Base-by-base conservation (phyloP, 92 coral and sea anemone genomes). In the Epizoanthus ramosus region DNA sequence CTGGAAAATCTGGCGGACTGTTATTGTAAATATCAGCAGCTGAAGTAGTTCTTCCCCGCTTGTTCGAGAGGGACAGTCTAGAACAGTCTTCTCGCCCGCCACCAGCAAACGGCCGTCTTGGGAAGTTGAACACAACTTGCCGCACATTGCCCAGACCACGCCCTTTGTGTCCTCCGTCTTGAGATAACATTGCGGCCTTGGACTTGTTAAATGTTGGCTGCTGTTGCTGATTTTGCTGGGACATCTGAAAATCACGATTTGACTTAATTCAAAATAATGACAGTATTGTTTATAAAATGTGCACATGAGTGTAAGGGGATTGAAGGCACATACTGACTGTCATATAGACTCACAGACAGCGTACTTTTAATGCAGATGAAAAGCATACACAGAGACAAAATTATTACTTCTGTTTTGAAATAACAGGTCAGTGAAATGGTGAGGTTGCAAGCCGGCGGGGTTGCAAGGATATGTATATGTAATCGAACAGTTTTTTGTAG, bases 1-100 rank as follows among this genome's bases (percentile, higher is more conserved):
- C 82, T 2, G 82, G 82, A 77, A 77, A 77, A 8, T 77, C 71
- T 37, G 71, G 82, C 50, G 82, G 82, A 52, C 82, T 77, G 43
- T 37, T 37, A 12, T 69, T 77, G 71, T 60, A 77, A 43, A 77
- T 25, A 1, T 77, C 59, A 43, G 57, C 70, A 41, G 82, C 82
- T 43, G 71, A 77, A 16, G 6, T 15, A 37, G 21, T 77, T 24
- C 71, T 77, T 22, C 82, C 82, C 13, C 70, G 82, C 22, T 61
- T 77, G 41, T 21, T 77, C 9, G 71, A 61, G 52, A 37, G 24
- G 56, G 69, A 21, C 21, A 76, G 24, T 37, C 39, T 76, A 19
- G 57, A 37, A 50, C 15, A 50, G 17, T 17, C 45, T 56, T 19
- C 64, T 5, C 81, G 41, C 56, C 54, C 74, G 17, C 57, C 71